These are phyloP conservation scores for Hippopotamyrus pictus DNA, from an alignment of 2,797 vertebrate genomes.

Conservation along the genomic window DNA sequence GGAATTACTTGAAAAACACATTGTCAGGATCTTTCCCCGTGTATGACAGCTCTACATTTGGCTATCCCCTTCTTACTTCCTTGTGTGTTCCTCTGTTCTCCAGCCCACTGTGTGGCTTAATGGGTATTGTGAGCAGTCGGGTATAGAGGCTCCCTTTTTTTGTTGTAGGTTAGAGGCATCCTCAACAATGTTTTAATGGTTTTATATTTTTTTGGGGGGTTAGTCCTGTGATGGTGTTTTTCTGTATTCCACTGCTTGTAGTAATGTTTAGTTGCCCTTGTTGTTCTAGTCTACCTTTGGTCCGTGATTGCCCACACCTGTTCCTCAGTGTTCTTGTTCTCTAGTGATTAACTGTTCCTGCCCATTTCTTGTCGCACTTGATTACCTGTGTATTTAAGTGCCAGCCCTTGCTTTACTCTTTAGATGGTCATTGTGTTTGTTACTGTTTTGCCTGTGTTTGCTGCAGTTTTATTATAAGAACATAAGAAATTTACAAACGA, in stretches of 20 bases:
- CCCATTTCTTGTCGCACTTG: background rate
- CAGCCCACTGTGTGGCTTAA: background rate
- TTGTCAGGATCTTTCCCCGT: background rate
- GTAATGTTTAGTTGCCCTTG: background rate
- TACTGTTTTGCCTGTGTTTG: background rate
- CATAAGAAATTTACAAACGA: no score
- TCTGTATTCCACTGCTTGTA: background rate
- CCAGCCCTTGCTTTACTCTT: background rate
- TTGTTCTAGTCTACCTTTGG: background rate
- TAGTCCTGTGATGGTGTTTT: background rate
- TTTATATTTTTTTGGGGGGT: background rate
- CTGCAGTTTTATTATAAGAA: background rate
- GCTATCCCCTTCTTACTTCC: background rate
- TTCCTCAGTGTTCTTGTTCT: background rate
- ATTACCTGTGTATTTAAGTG: background rate
- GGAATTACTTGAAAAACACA: background rate
- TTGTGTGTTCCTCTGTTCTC: background rate
- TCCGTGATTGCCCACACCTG: background rate
- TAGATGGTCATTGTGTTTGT: background rate
- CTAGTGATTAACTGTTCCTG: background rate
- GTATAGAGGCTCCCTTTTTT: background rate
- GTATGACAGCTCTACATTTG: background rate
- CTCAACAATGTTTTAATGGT: background rate
- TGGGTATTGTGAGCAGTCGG: background rate
- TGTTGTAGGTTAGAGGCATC: background rate